Evolutionary conservation across 92 coral and sea anemone species (phyloP).

Genomic region (Porites divaricata): DNA sequence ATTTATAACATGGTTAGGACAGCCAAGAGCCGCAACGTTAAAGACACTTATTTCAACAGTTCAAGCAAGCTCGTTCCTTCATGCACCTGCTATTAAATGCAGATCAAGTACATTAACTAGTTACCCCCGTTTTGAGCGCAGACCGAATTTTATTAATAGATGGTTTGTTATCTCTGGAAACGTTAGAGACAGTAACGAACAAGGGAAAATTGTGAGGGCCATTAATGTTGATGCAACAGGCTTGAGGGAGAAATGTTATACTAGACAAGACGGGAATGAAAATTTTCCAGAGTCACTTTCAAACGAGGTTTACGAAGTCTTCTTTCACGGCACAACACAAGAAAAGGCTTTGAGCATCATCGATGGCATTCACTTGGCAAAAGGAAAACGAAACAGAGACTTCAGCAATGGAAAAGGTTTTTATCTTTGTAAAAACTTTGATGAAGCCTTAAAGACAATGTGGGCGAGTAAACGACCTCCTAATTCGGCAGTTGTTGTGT

Average conservation of each 20-base stretch:
- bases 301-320: neutral
- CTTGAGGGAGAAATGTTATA: neutral
- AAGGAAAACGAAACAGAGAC: neutral
- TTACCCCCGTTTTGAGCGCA: too few relatives aligned
- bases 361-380: slow-evolving; percentile 9
- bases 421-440: slow-evolving; percentile 36
- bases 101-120: too few relatives aligned
- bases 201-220: neutral
- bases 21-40: too few relatives aligned
- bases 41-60: too few relatives aligned
- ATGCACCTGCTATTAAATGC: too few relatives aligned
- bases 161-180: neutral
- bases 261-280: neutral
- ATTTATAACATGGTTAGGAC: too few relatives aligned
- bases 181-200: neutral
- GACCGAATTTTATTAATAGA: neutral
- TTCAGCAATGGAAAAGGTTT: slow-evolving; percentile 46
- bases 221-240: slow-evolving; percentile 3
- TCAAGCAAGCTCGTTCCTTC: too few relatives aligned
- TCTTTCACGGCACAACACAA: slow-evolving; percentile 16
- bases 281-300: neutral
- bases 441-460: slow-evolving; percentile 6
- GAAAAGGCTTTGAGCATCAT: neutral
- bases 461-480: slow-evolving; percentile 35
- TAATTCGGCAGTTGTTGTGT: slow-evolving; percentile 55